Evolutionary conservation across 2,113 vertebrate genomes (phyloP).

Genomic region (Condylura cristata): DNA sequence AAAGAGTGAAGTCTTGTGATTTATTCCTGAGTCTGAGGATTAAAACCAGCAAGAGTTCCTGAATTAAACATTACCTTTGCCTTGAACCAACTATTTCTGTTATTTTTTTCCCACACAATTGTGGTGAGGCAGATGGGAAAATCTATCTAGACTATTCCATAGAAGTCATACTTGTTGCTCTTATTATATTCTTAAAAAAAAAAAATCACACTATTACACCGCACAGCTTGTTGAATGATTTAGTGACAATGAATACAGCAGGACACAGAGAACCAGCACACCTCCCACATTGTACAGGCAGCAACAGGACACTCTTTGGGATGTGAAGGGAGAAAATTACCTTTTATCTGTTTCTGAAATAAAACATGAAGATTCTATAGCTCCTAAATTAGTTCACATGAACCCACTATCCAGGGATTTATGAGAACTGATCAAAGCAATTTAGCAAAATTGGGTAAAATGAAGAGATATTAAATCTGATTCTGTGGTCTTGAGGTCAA

Average conservation of each 20-base stretch:
- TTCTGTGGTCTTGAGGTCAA: neutral
- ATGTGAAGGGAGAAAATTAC: neutral
- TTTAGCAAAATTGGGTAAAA: neutral
- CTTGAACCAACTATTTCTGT: constrained; percentile 3
- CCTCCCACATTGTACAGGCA: neutral
- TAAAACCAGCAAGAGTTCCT: constrained; percentile 16
- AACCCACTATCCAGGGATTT: neutral
- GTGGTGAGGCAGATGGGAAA: neutral
- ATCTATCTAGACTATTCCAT: neutral
- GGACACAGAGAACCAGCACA: neutral
- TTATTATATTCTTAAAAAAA: neutral
- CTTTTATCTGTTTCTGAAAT: neutral
- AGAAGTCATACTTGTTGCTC: neutral
- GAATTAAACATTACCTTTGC: constrained; percentile 27
- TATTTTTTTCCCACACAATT: neutral
- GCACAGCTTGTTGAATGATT: neutral
- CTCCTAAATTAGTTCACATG: neutral
- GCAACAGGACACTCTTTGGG: neutral
- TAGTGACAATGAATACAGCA: neutral
- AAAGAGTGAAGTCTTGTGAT: neutral
- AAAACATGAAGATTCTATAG: neutral
- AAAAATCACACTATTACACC: neutral
- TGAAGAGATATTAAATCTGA: neutral
- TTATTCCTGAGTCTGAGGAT: neutral
- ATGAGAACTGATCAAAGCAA: neutral